Conservation (phyloP, 2,113 vertebrate genomes). For the Acanthisitta chloris region DNA sequence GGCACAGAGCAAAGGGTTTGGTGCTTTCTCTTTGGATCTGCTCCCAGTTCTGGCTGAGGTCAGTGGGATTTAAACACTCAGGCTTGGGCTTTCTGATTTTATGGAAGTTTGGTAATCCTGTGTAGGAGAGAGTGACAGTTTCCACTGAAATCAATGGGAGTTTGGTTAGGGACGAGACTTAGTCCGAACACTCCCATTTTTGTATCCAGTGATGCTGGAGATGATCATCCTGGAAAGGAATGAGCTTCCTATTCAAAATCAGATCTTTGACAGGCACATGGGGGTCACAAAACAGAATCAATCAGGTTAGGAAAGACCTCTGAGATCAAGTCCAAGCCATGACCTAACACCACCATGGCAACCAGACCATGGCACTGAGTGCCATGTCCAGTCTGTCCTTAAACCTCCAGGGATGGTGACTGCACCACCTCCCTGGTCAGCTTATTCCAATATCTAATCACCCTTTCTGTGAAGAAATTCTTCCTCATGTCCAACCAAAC, state of each 20-base stretch:
- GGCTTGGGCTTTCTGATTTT: neutral
- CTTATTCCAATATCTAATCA: no score
- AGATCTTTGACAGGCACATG: neutral
- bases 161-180: neutral
- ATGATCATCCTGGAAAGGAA: neutral
- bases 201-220: slow-evolving; percentile 31
- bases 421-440: no score
- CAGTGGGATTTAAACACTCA: neutral
- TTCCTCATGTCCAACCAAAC: no score
- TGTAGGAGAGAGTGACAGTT: neutral
- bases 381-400: no score
- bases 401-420: no score
- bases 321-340: no score
- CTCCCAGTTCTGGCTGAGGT: neutral
- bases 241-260: neutral
- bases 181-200: neutral
- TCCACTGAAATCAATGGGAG: neutral
- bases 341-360: no score
- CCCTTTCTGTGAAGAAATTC: no score
- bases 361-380: no score
- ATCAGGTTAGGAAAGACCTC: no score
- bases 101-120: neutral
- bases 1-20: neutral
- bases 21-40: neutral
- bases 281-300: no score